Conservation (phyloP, 2,113 vertebrate species). For the Mesoclemmys tuberculata region DNA sequence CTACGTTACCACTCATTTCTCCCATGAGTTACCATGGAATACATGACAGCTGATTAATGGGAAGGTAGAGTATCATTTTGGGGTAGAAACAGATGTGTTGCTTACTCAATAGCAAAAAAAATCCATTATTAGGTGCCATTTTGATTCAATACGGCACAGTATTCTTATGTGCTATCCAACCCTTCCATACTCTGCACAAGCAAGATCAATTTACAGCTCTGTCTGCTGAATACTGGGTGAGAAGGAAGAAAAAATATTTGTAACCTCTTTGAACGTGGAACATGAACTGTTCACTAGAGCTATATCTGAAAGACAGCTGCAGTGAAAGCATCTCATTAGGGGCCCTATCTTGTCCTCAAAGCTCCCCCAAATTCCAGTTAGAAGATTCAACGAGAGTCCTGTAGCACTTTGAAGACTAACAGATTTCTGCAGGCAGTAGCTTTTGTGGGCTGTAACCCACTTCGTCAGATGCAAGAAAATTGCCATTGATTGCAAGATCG, state of each 20-base stretch:
- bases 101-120: not conserved
- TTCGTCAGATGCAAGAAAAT: no score
- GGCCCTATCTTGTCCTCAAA: not conserved
- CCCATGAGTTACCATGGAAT: not conserved
- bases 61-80: not conserved
- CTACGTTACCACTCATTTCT: not conserved
- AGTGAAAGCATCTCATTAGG: not conserved
- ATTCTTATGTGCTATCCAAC: not conserved
- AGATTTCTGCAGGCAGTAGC: no score
- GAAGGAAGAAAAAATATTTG: not conserved
- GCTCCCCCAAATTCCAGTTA: rapidly evolving
- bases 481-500: rapidly evolving
- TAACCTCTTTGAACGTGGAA: not conserved
- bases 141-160: not conserved
- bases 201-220: not conserved
- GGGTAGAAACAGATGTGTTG: not conserved
- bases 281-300: not conserved
- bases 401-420: no score
- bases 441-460: no score
- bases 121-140: not conserved
- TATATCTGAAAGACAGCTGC: not conserved
- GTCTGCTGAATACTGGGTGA: not conserved
- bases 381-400: no score
- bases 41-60: not conserved
- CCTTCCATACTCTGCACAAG: rapidly evolving